These are phyloP conservation scores for Salminus brasiliensis DNA, from an alignment of 2,113 vertebrate species.

Conservation along the genomic window DNA sequence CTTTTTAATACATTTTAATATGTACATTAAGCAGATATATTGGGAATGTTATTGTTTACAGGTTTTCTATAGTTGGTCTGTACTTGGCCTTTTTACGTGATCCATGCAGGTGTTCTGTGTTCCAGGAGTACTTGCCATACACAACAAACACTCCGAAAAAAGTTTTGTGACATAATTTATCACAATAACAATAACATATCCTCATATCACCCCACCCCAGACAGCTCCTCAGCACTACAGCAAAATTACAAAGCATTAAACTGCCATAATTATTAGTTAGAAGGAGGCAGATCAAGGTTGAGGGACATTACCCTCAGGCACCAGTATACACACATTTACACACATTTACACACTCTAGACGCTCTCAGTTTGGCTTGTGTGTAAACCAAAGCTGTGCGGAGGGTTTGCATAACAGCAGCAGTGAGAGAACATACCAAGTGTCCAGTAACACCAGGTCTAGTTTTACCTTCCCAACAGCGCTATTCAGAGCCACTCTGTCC, in stretches of 20 bases:
- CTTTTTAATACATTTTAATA: too few species aligned
- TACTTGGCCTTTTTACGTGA: too few species aligned
- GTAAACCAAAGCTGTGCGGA: not conserved
- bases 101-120: too few species aligned
- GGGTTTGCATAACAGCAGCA: slow-evolving; percentile 9
- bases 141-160: too few species aligned
- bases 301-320: not conserved
- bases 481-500: not conserved
- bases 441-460: slow-evolving; percentile 29
- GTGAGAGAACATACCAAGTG: slow-evolving; percentile 16
- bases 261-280: too few species aligned
- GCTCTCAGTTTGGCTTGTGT: not conserved
- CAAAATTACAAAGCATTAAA: not conserved
- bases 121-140: too few species aligned
- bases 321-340: not conserved
- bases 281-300: too few species aligned
- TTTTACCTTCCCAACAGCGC: slow-evolving; percentile 4
- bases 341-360: not conserved
- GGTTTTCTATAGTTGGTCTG: too few species aligned
- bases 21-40: too few species aligned
- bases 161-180: not conserved
- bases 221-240: not conserved
- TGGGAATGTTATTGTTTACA: too few species aligned
- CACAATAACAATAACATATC: not conserved
- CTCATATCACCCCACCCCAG: too few species aligned